Evolutionary conservation across 2,797 vertebrate genomes (phyloP), one percentile per base, ranked within the genome.

Genomic region (Monodelphis domestica): DNA sequence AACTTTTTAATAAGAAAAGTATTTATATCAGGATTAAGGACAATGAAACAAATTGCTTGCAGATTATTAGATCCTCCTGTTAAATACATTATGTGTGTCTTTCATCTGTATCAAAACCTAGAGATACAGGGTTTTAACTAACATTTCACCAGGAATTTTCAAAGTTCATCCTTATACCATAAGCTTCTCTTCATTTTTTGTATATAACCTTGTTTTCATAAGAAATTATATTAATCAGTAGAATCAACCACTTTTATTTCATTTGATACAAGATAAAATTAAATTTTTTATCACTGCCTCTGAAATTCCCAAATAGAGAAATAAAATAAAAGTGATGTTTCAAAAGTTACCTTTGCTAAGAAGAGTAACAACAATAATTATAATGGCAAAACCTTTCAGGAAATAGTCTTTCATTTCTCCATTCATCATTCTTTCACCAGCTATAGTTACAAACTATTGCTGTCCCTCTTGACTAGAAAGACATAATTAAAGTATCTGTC

Each of bases 81-180:
- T 78, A 24, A 45, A 78, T 5, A 78, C 24, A 7, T 24, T 78
- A 45, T 7, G 45, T 2, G 5, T 70, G 70, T 24, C 38, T 78
- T 78, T 45, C 17, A 45, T 78, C 38, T 24, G 38, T 45, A 45
- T 78, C 38, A 78, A 15, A 24, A 38, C 15, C 21, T 78, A 24
- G 17, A 45, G 63, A 38, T 38, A 0, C 63, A 38, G 63, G 12
- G 14, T 78, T 78, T 88, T 45, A 78, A 38, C 15, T 30, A 2
- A 87, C 57, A 55, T 33, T 89, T 14, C 10, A 63, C 87, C 53
- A 59, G 87, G 5, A 91, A 53, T 92, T 95, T 93, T 88, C 9
- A 88, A 45, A 54, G 1, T 21, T n/a, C 89, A 50, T 54, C 53
- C 84, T 55, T 45, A 92, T 94, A 92, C 84, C 33, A 14, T 17